phyloP scores from a whole-genome alignment of 2,113 vertebrate species.

The Percopsis transmontana region DNA sequence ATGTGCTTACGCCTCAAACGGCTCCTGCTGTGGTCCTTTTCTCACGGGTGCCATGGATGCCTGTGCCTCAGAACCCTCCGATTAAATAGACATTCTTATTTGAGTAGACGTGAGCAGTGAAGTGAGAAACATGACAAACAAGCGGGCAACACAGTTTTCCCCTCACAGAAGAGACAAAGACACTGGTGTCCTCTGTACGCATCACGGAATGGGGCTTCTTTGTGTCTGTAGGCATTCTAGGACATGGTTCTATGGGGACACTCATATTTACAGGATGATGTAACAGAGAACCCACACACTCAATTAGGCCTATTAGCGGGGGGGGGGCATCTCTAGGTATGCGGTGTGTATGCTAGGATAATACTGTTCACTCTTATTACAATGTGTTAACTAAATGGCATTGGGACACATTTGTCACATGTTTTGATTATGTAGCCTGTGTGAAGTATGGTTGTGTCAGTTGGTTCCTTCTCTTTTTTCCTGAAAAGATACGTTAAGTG shows the following conservation, averaged over 20 bases:
- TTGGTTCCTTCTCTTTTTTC: neutral
- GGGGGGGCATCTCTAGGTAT: constrained; percentile 5
- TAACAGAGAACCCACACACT: constrained; percentile 58
- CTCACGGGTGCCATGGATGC: neutral
- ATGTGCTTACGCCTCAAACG: neutral
- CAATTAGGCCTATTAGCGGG: constrained; percentile 43
- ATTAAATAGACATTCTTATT: constrained; percentile 66
- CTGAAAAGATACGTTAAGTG: constrained; percentile 13
- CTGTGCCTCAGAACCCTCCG: constrained; percentile 33
- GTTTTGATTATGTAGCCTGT: neutral
- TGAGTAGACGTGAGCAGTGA: constrained; percentile 62
- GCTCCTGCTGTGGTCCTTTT: no score
- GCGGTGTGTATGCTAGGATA: constrained; percentile 14
- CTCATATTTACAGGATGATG: constrained; percentile 61
- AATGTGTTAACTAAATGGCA: neutral
- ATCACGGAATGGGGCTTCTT: constrained; percentile 31
- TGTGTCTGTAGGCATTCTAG: constrained; percentile 58
- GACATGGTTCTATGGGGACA: constrained; percentile 46
- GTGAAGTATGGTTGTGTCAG: no score
- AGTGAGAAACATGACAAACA: constrained; percentile 67
- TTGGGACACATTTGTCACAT: neutral
- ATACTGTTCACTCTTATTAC: neutral
- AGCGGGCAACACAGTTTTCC: constrained; percentile 37
- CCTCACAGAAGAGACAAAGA: constrained; percentile 63
- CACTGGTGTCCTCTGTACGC: constrained; percentile 58